Conservation (phyloP, 2,797 vertebrate species). For the Halcyon smyrnensis region DNA sequence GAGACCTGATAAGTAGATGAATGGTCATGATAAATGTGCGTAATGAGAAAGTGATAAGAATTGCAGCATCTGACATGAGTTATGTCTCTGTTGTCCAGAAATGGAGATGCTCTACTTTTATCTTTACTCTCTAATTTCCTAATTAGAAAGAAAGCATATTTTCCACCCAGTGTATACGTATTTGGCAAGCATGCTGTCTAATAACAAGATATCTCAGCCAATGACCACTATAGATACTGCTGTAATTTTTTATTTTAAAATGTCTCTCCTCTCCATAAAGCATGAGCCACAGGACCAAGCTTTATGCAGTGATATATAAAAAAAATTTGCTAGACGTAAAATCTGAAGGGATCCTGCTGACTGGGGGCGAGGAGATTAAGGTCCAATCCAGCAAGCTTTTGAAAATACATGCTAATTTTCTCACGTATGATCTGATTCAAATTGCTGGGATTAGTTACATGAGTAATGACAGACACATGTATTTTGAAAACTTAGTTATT, state of each 20-base stretch:
- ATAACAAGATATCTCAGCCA: neutral
- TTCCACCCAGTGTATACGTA: neutral
- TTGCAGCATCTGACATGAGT: slow-evolving; percentile 71
- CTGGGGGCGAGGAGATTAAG: neutral
- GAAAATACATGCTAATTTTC: neutral
- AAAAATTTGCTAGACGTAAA: neutral
- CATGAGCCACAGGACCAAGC: neutral
- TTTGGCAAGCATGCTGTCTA: slow-evolving; percentile 32
- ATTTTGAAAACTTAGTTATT: slow-evolving; percentile 31
- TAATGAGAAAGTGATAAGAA: slow-evolving; percentile 76
- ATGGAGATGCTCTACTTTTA: slow-evolving; percentile 67
- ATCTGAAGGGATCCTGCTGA: neutral
- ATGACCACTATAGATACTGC: neutral
- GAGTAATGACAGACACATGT: slow-evolving; percentile 27
- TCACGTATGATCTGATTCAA: neutral
- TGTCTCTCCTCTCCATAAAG: neutral
- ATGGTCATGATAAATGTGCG: slow-evolving; percentile 72
- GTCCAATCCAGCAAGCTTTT: neutral
- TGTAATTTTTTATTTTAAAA: slow-evolving; percentile 11
- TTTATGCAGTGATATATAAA: neutral
- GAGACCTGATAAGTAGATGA: slow-evolving; percentile 68
- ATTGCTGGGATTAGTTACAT: neutral
- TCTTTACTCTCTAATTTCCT: slow-evolving; percentile 77
- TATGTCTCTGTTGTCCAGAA: slow-evolving; percentile 62
- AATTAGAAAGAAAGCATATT: slow-evolving; percentile 73